A percentile compares a stretch with the other conserved stretches of the same genome.
Conservation (phyloP, 1,140 invertebrate genomes). For the Chrysomallon squamiferum region DNA sequence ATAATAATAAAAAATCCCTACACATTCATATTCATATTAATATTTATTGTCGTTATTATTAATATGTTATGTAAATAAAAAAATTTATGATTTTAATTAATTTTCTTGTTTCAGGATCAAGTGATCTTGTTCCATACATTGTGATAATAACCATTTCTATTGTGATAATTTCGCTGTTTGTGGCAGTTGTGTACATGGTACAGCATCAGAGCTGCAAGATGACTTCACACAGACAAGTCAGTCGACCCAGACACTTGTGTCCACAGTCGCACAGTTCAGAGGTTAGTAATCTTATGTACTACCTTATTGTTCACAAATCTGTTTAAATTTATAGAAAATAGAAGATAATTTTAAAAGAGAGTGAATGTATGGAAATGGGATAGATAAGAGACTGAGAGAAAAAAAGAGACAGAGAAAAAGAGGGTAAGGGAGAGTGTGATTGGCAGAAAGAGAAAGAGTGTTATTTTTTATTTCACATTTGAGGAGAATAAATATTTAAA, state of each 20-base stretch:
- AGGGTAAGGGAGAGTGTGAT: too few relatives aligned
- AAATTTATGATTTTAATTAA: too few relatives aligned
- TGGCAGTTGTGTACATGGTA: neutral
- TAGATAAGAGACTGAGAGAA: too few relatives aligned
- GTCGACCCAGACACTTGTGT: neutral
- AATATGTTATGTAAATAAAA: too few relatives aligned
- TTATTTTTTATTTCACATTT: too few relatives aligned
- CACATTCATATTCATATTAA: too few relatives aligned
- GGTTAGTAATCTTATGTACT: neutral
- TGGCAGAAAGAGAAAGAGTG: too few relatives aligned
- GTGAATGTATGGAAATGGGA: too few relatives aligned
- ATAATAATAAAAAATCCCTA: too few relatives aligned
- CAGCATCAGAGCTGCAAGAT: neutral
- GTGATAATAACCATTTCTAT: neutral
- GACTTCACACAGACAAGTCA: neutral
- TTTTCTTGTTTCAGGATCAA: neutral
- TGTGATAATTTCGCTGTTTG: constrained; percentile 1
- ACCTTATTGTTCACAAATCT: neutral
- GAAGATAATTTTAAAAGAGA: neutral
- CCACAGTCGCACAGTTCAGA: constrained; percentile 8
- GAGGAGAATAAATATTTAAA: too few relatives aligned
- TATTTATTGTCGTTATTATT: too few relatives aligned
- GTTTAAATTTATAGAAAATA: neutral
- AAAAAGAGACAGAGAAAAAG: too few relatives aligned
- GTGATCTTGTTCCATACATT: neutral